Evolutionary conservation across 2,888 invertebrate species (phyloP).

Genomic region (Petrophora chlorosata): DNA sequence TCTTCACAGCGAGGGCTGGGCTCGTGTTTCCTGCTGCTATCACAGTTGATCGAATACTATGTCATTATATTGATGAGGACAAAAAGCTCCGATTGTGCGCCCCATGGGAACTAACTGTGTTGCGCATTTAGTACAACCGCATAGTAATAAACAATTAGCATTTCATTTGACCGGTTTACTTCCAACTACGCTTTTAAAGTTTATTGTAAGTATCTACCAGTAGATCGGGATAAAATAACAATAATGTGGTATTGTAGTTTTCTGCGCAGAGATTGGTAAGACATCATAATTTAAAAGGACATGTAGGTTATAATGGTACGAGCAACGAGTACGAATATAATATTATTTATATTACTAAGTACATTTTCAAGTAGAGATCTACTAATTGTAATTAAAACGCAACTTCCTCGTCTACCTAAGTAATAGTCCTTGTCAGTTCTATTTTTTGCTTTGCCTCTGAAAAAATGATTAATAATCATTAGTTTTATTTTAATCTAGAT

Average conservation of each 20-base stretch:
- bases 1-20: conserved; percentile 88
- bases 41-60: conserved; percentile 78
- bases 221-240: too few species aligned
- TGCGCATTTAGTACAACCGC: conserved; percentile 43
- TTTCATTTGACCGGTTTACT: conserved; percentile 14
- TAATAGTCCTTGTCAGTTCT: too few species aligned
- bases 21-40: conserved; percentile 88
- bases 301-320: not conserved
- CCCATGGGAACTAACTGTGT: conserved; percentile 62
- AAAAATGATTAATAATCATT: not conserved
- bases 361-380: too few species aligned
- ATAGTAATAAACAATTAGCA: conserved; percentile 30
- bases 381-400: too few species aligned
- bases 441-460: too few species aligned
- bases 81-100: conserved; percentile 65
- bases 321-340: too few species aligned
- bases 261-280: conserved; percentile 10
- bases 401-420: too few species aligned
- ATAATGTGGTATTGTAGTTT: conserved; percentile 15
- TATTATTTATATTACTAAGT: too few species aligned
- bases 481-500: conserved; percentile 22
- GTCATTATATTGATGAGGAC: conserved; percentile 64
- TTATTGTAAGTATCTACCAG: too few species aligned
- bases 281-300: conserved; percentile 2
- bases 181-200: too few species aligned